Evolutionary conservation across 35 echinoderm and acorn worm species (phyloP), one percentile per base, ranked within the genome.

Genomic region (Stichopus chloronotus): DNA sequence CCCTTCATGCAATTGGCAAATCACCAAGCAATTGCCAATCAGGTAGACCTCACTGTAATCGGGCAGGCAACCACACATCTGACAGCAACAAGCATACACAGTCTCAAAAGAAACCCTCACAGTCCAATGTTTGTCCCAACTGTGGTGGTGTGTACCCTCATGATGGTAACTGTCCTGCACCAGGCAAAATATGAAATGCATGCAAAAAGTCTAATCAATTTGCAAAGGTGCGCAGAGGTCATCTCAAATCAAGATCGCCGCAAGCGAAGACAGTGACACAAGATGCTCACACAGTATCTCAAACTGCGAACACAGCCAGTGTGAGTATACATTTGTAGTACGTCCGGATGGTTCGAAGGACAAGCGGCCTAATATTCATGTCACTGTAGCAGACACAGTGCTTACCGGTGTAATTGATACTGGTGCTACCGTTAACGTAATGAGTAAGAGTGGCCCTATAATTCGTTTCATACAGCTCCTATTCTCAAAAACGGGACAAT

Each of bases 351-450:
- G 76, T 43, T 25, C 76, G 21, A 78, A 3, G 52, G 17, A 8
- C 76, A 78, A 78, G 76, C 23, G 76, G 76, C 76, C 76, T 21
- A 78, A 78, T 8, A 21, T 78, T 78, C n/a, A 21, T 21, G 52
- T 78, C n/a, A 43, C 23, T 78, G 20, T 78, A 7, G 76, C 76
- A 21, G 76, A 43, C 76, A 78, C 76, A 78, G 52, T 78, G 21
- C 23, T 78, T 9, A 2, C n/a, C 9, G 76, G 21, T 7, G 76
- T 78, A 24, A 76, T 76, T 11, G 72, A 6, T 76, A 76, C 72
- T 76, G 9, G 12, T 43, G 85, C 95, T 14, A 71, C 92, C 68
- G 91, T 96, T 19, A 94, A 96, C 76, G 79, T 96, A 5, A 96
- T 94, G 93, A 94, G 89, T 59, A 5, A 43, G 63, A 7, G 55